Conservation (phyloP, 2,888 invertebrate species). For the Eupithecia exiguata region DNA sequence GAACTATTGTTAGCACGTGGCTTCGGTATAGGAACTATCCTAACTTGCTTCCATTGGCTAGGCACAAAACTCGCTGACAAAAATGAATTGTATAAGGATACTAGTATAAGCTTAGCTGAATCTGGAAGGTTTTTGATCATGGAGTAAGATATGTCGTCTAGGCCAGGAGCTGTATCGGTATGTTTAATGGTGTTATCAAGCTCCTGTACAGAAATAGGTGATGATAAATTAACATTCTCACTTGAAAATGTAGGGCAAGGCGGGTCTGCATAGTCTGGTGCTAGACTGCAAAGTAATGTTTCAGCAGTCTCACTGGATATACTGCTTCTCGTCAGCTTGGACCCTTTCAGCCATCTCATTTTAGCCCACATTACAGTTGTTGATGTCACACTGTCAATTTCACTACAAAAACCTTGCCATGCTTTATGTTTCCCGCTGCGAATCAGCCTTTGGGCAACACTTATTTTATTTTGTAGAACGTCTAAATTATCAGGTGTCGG, state of each 20-base stretch:
- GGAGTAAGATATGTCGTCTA: neutral
- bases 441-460: neutral
- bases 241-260: neutral
- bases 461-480: neutral
- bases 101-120: neutral
- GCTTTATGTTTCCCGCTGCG: neutral
- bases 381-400: neutral
- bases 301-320: neutral
- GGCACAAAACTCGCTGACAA: neutral
- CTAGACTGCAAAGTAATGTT: neutral
- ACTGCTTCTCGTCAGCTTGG: neutral
- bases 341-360: neutral
- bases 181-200: neutral
- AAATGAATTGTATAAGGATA: neutral
- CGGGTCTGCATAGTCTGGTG: neutral
- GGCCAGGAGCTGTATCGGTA: neutral
- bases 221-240: neutral
- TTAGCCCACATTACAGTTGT: neutral
- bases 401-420: neutral
- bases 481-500: neutral
- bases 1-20: neutral
- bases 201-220: neutral
- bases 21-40: neutral
- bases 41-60: neutral
- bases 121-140: neutral